These are phyloP conservation scores for Euwallacea fornicatus DNA, from an alignment of 1,140 invertebrate genomes.

Conservation along the genomic window DNA sequence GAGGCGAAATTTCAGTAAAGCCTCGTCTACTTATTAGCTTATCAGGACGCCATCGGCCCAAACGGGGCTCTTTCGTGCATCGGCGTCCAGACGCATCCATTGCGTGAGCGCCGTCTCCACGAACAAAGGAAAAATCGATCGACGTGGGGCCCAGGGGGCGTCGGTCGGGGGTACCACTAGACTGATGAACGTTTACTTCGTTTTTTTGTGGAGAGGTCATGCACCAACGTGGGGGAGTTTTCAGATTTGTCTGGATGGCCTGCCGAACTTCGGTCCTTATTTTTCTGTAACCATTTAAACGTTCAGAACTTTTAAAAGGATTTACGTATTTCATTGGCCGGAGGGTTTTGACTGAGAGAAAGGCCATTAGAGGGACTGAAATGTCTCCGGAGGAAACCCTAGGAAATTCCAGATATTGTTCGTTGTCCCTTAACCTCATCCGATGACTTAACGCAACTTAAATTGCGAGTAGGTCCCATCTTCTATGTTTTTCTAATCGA, in stretches of 20 bases:
- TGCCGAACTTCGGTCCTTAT: background rate
- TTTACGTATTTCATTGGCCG: no score
- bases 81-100: constrained; percentile 21
- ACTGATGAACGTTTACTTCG: constrained; percentile 36
- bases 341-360: no score
- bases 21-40: constrained; percentile 22
- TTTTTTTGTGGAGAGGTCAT: constrained; percentile 39
- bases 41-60: constrained; percentile 30
- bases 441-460: no score
- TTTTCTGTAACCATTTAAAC: no score
- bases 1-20: no score
- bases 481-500: no score
- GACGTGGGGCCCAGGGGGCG: constrained; percentile 8
- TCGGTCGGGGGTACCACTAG: constrained; percentile 15
- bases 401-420: no score
- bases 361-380: no score
- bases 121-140: constrained; percentile 40
- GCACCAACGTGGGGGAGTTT: constrained; percentile 29
- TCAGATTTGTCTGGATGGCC: constrained; percentile 24
- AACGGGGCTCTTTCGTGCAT: constrained; percentile 19
- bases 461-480: no score
- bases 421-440: no score
- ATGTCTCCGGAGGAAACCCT: no score
- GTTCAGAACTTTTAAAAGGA: no score
- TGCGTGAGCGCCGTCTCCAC: constrained; percentile 37